Conservation (phyloP, 2,113 vertebrate species). For the Alexandromys fortis region DNA sequence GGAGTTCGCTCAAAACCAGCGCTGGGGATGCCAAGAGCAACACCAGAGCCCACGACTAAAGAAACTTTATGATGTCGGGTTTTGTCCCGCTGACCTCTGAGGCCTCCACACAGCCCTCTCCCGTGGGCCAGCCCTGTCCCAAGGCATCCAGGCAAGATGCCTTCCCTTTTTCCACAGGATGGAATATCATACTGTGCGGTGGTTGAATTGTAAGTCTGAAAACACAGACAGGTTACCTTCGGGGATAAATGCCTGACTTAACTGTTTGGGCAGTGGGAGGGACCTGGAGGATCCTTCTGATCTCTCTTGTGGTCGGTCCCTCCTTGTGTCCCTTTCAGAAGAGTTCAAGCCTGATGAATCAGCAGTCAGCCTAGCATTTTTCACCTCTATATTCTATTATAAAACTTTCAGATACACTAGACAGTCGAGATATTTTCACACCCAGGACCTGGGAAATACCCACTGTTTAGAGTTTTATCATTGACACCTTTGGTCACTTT, state of each 20-base stretch:
- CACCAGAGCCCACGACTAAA: fast-evolving
- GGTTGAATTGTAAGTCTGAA: background rate
- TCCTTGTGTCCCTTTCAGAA: background rate
- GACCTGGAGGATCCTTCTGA: too few species aligned
- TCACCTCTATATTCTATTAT: background rate
- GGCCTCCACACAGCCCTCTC: background rate
- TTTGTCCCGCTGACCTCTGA: background rate
- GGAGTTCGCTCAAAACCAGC: background rate
- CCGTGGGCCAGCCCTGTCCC: background rate
- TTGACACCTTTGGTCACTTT: background rate
- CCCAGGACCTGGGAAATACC: background rate
- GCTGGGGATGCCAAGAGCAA: fast-evolving
- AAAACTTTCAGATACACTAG: background rate
- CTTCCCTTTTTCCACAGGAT: background rate
- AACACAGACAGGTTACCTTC: background rate
- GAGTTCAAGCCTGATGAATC: background rate
- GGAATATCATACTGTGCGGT: background rate
- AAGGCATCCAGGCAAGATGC: background rate
- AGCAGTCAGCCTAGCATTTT: background rate
- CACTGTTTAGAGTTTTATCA: background rate
- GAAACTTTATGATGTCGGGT: background rate
- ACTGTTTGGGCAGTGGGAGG: too few species aligned
- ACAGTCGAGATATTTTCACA: conserved; percentile 21
- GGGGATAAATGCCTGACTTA: too few species aligned
- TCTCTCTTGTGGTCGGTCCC: background rate